These are phyloP conservation scores for Condylura cristata DNA, from an alignment of 2,113 vertebrate species.

Conservation along the genomic window DNA sequence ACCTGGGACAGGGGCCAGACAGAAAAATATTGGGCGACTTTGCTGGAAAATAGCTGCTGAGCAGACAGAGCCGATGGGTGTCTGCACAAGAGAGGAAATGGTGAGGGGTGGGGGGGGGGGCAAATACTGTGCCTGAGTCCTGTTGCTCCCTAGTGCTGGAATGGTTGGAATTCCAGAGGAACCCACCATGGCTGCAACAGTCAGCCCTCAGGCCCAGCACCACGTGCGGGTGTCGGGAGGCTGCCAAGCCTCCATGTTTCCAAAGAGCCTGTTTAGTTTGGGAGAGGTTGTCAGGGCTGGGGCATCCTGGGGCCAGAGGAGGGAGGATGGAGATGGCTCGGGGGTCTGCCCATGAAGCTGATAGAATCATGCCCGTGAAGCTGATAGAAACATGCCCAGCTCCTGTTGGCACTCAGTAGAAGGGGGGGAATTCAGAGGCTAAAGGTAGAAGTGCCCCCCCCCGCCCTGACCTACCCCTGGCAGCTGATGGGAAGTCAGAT, in stretches of 20 bases:
- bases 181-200: background rate
- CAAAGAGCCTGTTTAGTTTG: slow-evolving; percentile 18
- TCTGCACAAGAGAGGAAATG: background rate
- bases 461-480: background rate
- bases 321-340: background rate
- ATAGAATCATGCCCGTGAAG: fast-evolving
- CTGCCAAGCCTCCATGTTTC: background rate
- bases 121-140: background rate
- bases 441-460: background rate
- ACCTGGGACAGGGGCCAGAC: background rate
- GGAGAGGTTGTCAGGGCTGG: background rate
- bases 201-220: background rate
- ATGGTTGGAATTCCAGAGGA: slow-evolving; percentile 49
- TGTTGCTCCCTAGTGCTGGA: background rate
- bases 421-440: background rate
- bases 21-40: background rate
- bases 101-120: background rate
- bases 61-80: background rate
- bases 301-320: background rate
- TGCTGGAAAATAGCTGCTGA: background rate
- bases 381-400: fast-evolving
- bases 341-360: background rate
- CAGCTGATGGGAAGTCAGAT: background rate
- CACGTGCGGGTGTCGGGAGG: fast-evolving
- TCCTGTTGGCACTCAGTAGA: background rate